Evolutionary conservation across 2,113 vertebrate genomes (phyloP), one percentile per base, ranked within the genome.

Genomic region (Tragelaphus scriptus): DNA sequence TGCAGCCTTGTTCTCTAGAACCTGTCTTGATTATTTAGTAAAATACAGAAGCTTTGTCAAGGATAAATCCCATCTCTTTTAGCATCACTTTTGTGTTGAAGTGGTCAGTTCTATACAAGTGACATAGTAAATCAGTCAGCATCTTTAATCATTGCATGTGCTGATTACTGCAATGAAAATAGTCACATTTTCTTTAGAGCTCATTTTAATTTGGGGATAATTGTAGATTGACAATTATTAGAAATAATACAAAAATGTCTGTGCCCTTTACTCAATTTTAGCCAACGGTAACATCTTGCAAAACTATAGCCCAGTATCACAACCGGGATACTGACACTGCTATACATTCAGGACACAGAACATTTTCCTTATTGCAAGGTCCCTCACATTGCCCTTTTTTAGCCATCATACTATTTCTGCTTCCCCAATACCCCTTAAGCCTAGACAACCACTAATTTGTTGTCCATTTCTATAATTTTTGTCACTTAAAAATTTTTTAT

Each of bases 61-160:
- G 44, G 15, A 15, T 94, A 95, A 94, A 95, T 75, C 40, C 49
- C 47, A 0, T 88, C 13, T 92, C 28, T 84, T 58, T 68, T 77
- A 92, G 79, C 25, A 12, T 89, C 55, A 30, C 49, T 88, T 96
- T 95, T 92, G 49, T 90, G 32, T 93, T 94, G 17, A 95, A 88
- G 17, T 96, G 17, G 86, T 56, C 28, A 88, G 16, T 95, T 93
- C 8, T 92, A 6, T 82, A 32, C 21, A 86, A 84, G 30, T 55
- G 61, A 71, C 1, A 82, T 63, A 44, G 80, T 71, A 80, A 71
- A 59, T 53, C 82, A 92, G 2, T 91, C 95, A 53, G n/a, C 47
- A 1, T 90, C n/a, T 91, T 59, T 91, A 86, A 25, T 93, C 23
- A 91, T 63, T 84, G 49, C 14, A 51, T 93, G 30, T 36, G 88